phyloP scores from a whole-genome alignment of 2,113 vertebrate genomes.

The Aegypius monachus region DNA sequence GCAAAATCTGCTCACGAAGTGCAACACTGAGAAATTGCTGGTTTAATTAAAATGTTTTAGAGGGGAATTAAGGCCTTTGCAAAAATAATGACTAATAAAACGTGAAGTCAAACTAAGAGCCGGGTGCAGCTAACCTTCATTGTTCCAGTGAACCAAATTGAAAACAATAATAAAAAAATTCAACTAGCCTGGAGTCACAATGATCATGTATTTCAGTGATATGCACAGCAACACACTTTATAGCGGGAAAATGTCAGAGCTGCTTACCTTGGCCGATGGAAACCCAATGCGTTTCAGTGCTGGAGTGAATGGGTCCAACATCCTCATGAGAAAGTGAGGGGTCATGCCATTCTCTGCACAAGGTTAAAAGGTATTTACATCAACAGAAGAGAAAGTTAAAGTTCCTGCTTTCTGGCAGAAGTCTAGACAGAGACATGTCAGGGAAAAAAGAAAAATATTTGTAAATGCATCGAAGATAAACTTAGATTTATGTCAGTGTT shows the following conservation, averaged over 20 bases:
- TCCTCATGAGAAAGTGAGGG: background rate
- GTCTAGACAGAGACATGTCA: background rate
- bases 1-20: background rate
- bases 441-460: slow-evolving; percentile 6
- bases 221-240: background rate
- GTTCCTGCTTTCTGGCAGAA: background rate
- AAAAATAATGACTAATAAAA: slow-evolving; percentile 40
- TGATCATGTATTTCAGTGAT: background rate
- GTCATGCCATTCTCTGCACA: background rate
- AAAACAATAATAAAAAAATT: background rate
- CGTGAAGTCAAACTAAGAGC: background rate
- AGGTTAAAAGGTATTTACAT: background rate
- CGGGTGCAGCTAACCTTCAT: background rate
- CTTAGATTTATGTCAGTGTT: slow-evolving; percentile 41
- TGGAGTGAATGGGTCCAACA: background rate
- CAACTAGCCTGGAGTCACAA: background rate
- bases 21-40: background rate
- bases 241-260: background rate
- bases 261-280: background rate
- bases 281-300: background rate
- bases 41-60: slow-evolving; percentile 45
- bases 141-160: background rate
- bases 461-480: slow-evolving; percentile 49
- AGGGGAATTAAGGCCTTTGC: slow-evolving; percentile 30
- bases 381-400: background rate